These are phyloP conservation scores for Isoperla grammatica DNA, from an alignment of 2,888 invertebrate genomes.

Conservation along the genomic window DNA sequence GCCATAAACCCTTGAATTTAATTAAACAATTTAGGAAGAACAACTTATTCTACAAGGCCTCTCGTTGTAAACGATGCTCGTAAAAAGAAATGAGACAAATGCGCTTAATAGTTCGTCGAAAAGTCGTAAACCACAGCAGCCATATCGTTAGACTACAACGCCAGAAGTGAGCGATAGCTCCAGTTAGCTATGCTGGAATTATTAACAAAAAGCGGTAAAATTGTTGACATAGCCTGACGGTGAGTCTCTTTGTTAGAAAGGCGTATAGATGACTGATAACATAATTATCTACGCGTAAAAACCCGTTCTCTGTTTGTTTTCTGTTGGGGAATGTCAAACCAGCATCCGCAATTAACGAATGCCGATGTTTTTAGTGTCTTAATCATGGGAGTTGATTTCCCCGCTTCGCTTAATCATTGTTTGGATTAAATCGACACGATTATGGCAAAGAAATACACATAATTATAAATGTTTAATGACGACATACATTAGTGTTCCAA, in stretches of 20 bases:
- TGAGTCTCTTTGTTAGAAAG: background rate
- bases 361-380: no score
- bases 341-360: no score
- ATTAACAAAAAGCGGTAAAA: background rate
- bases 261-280: background rate
- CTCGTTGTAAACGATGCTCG: background rate
- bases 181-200: background rate
- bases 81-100: background rate
- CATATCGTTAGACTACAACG: background rate
- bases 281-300: background rate
- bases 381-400: no score
- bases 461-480: no score
- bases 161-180: background rate
- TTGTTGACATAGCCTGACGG: background rate
- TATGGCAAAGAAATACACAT: no score
- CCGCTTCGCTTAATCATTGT: no score
- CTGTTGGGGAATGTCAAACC: no score
- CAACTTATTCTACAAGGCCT: background rate
- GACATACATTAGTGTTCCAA: no score
- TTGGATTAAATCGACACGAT: no score
- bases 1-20: background rate
- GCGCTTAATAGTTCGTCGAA: background rate
- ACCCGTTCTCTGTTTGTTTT: no score
- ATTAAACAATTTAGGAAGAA: conserved; percentile 1
- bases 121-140: background rate